Conservation (phyloP, 2,888 invertebrate genomes). For the Hedychridium roseum region DNA sequence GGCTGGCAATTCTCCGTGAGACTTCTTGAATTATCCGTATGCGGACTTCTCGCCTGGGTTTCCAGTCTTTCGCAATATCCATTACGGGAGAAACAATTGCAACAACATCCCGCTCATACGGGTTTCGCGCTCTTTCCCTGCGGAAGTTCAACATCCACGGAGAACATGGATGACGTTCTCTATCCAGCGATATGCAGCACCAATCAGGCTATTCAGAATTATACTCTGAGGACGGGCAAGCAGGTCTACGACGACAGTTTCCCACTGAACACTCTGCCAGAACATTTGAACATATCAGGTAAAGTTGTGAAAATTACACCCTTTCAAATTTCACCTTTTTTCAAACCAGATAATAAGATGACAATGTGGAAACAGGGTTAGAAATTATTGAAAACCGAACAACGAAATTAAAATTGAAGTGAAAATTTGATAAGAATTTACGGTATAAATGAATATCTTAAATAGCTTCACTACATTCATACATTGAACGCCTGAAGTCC, state of each 20-base stretch:
- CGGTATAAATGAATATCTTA: too few relatives aligned
- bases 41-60: slow-evolving; percentile 86
- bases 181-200: slow-evolving; percentile 88
- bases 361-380: too few relatives aligned
- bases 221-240: slow-evolving; percentile 80
- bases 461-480: too few relatives aligned
- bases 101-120: slow-evolving; percentile 64
- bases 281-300: slow-evolving; percentile 57
- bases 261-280: slow-evolving; percentile 67
- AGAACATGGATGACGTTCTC: slow-evolving; percentile 83
- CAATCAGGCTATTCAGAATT: slow-evolving; percentile 85
- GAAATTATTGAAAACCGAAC: too few relatives aligned
- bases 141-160: slow-evolving; percentile 79
- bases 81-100: slow-evolving; percentile 71
- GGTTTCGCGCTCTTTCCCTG: slow-evolving; percentile 84
- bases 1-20: slow-evolving; percentile 88
- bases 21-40: slow-evolving; percentile 86
- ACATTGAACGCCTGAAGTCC: too few relatives aligned
- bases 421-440: too few relatives aligned
- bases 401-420: too few relatives aligned
- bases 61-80: slow-evolving; percentile 76
- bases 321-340: neutral
- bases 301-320: neutral
- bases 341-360: too few relatives aligned
- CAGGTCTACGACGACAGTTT: slow-evolving; percentile 78